These are phyloP conservation scores for Drosophila kurseongensis DNA, from an alignment of 1,140 invertebrate species.

Conservation along the genomic window DNA sequence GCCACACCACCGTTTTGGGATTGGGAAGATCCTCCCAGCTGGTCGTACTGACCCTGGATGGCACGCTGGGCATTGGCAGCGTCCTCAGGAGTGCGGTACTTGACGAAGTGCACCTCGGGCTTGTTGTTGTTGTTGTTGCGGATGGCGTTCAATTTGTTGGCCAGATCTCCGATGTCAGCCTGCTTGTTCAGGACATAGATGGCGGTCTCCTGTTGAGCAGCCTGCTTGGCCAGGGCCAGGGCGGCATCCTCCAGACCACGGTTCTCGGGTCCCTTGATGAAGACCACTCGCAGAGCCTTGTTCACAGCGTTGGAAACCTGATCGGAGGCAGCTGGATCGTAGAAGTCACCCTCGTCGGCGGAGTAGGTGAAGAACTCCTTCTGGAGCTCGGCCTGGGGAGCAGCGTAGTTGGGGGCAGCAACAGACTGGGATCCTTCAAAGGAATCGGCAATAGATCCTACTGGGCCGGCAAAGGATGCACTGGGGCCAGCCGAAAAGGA, in stretches of 20 bases:
- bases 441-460: constrained; percentile 1
- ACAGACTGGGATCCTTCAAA: constrained; percentile 28
- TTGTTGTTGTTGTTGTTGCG: constrained; percentile 61
- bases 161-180: constrained; percentile 67
- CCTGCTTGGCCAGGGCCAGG: constrained; percentile 60
- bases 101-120: constrained; percentile 71
- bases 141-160: constrained; percentile 66
- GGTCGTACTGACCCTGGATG: constrained; percentile 64
- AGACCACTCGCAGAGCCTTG: constrained; percentile 49
- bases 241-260: constrained; percentile 50
- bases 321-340: constrained; percentile 47
- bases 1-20: constrained; percentile 59
- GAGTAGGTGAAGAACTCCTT: constrained; percentile 61
- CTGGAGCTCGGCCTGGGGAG: constrained; percentile 54
- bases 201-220: constrained; percentile 69
- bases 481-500: not conserved
- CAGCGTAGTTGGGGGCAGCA: constrained; percentile 53
- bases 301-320: constrained; percentile 37
- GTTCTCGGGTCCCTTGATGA: constrained; percentile 62
- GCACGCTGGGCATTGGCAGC: constrained; percentile 58
- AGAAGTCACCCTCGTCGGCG: constrained; percentile 62
- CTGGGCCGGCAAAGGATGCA: constrained; percentile 12
- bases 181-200: no score
- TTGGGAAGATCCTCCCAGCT: constrained; percentile 54
- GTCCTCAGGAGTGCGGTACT: constrained; percentile 65